phyloP scores from a whole-genome alignment of 1,140 invertebrate species.

The Cecropterus lyciades region DNA sequence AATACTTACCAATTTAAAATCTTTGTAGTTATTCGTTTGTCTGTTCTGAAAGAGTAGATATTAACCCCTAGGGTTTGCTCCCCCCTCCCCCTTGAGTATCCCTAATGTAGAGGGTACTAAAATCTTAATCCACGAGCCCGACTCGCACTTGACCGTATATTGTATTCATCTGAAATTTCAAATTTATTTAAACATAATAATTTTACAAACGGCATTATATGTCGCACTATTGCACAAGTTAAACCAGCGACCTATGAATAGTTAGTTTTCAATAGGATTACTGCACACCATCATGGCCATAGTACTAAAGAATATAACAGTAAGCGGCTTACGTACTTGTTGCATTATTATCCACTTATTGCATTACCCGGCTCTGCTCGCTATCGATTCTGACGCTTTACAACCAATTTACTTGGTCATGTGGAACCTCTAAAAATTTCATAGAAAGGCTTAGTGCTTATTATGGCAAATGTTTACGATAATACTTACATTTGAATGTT shows the following conservation, averaged over 20 bases:
- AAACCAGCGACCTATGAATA: background rate
- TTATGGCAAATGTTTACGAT: background rate
- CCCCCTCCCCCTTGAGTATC: no score
- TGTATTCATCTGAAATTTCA: no score
- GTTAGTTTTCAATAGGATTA: conserved; percentile 12
- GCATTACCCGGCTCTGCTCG: conserved; percentile 13
- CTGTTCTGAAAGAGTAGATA: no score
- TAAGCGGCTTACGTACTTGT: conserved; percentile 34
- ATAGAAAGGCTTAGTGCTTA: background rate
- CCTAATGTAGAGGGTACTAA: no score
- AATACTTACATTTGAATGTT: background rate
- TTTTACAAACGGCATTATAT: no score
- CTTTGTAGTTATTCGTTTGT: no score
- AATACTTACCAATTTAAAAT: no score
- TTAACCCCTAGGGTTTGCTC: no score
- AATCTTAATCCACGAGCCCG: no score
- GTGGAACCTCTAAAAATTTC: background rate
- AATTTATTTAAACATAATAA: no score
- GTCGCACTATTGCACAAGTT: background rate
- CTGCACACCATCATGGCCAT: conserved; percentile 6
- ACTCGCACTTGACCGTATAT: no score
- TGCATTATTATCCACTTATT: conserved; percentile 32
- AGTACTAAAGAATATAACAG: conserved; percentile 28
- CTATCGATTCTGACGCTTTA: conserved; percentile 1
- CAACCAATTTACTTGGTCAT: conserved; percentile 5